Evolutionary conservation across 2,113 vertebrate genomes (phyloP), one percentile per base, ranked within the genome.

Genomic region (Phalacrocorax aristotelis): DNA sequence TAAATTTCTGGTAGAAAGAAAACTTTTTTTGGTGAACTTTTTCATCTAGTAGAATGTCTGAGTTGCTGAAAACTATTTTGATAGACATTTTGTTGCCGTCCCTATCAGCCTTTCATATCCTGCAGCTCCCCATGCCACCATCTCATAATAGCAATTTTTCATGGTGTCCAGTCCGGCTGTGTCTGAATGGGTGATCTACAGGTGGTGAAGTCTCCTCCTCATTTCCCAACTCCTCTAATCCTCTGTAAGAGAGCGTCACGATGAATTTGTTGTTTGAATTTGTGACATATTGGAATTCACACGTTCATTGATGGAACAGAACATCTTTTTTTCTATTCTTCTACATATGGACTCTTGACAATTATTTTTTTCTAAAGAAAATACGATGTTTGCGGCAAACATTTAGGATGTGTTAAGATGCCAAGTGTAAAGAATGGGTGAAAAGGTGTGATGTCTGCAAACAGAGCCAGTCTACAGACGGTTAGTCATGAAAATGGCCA

Each of bases 381-480:
- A 82, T 61, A 30, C 7, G 17, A 51, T 57, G 54, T 92, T 89
- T 87, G 84, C 77, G 86, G 71, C 86, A 94, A 96, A 64, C 23
- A 54, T 96, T 86, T 83, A 79, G 76, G 54, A 79, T 62, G 34
- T 46, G 87, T 70, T 96, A 85, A 91, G 89, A 91, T 83, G 79
- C 87, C 89, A 94, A 79, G 71, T 83, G 82, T 95, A 89, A 93
- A 95, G 86, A 95, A 78, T 42, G 51, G 60, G 58, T 96, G 92
- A 81, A 95, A 96, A 97, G 97, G 96, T 97, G 97, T 95, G 92
- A 97, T 97, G 84, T 94, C 93, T 97, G 84, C 64, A 82, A 89
- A 72, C 61, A 78, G 42, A 95, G 77, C 94, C 40, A 75, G 94
- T 90, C 93, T 83, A 61, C 40, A 76, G 78, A 48, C 3, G 11